phyloP scores from a whole-genome alignment of 2,888 invertebrate genomes.

The Drosophila melanosoma region DNA sequence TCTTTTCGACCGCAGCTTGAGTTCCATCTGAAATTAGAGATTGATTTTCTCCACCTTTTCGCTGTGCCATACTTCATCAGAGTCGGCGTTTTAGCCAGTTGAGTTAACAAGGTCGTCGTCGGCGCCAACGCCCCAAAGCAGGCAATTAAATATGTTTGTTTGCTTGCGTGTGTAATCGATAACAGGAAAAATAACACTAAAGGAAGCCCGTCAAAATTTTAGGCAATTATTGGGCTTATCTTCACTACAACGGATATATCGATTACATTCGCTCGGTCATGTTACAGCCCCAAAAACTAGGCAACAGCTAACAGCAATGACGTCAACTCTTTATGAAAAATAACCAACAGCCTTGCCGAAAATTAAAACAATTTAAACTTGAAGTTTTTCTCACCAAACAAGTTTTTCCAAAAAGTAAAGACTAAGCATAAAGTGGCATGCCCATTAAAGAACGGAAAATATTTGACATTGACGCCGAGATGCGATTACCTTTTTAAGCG shows the following conservation, averaged over 20 bases:
- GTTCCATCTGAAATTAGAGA: conserved; percentile 66
- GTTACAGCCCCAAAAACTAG: conserved; percentile 47
- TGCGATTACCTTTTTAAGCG: conserved; percentile 61
- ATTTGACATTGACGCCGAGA: conserved; percentile 68
- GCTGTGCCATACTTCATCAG: conserved; percentile 21
- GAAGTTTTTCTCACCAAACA: conserved; percentile 38
- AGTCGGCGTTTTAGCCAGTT: conserved; percentile 36
- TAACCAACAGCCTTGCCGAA: conserved; percentile 46
- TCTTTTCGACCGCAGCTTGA: conserved; percentile 48
- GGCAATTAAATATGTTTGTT: conserved; percentile 17
- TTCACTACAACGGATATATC: conserved; percentile 24
- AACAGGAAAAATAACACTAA: conserved; percentile 7
- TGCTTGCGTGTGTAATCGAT: conserved; percentile 54
- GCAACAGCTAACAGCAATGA: conserved; percentile 50
- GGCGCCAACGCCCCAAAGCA: conserved; percentile 30
- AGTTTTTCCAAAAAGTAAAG: conserved; percentile 28
- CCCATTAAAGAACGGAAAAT: conserved; percentile 72
- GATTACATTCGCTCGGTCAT: conserved; percentile 29
- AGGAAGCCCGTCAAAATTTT: conserved; percentile 39
- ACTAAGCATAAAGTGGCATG: conserved; percentile 27
- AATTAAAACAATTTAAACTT: conserved; percentile 37
- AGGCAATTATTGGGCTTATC: conserved; percentile 19
- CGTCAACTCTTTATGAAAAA: conserved; percentile 30
- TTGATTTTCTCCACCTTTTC: conserved; percentile 39
- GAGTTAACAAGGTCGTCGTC: conserved; percentile 35